Percentiles rank a stretch among this genome's conserved stretches.
These are phyloP conservation scores for Drosophila aff. DNA, from an alignment of 1,140 invertebrate genomes.

Conservation along the genomic window DNA sequence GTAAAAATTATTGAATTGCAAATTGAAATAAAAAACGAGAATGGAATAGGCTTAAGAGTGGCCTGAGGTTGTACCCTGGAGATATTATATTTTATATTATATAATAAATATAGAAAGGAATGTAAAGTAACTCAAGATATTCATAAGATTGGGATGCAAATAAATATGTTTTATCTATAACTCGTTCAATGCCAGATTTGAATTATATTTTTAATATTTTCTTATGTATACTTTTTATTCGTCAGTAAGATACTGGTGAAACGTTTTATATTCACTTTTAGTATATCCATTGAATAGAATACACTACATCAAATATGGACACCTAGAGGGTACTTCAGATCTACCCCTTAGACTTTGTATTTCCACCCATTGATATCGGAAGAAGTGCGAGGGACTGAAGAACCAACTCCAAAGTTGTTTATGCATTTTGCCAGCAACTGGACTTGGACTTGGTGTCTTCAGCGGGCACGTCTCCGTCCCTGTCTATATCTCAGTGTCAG, in stretches of 20 bases:
- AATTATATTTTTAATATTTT: not conserved
- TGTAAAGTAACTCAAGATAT: too few relatives aligned
- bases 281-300: not conserved
- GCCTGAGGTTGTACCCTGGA: conserved; percentile 4
- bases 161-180: too few relatives aligned
- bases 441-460: conserved; percentile 51
- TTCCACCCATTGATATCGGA: conserved; percentile 1
- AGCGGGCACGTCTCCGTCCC: conserved; percentile 21
- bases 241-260: too few relatives aligned
- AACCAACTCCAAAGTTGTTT: conserved; percentile 66
- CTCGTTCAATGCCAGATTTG: not conserved
- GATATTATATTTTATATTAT: not conserved
- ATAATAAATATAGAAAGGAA: not conserved
- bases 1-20: conserved; percentile 80
- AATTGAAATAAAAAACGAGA: conserved; percentile 74
- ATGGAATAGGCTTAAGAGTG: not conserved
- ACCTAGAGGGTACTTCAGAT: not conserved
- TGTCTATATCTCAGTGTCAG: conserved; percentile 28
- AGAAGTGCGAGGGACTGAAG: conserved; percentile 29
- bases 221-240: not conserved
- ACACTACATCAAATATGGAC: too few relatives aligned
- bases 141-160: too few relatives aligned
- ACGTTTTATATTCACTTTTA: not conserved
- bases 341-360: conserved; percentile 11
- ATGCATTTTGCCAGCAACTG: conserved; percentile 67